A percentile compares a stretch with the other conserved stretches of the same genome.
Evolutionary conservation across 2,797 vertebrate species (phyloP).

Genomic region (Gallinago nigripennis): DNA sequence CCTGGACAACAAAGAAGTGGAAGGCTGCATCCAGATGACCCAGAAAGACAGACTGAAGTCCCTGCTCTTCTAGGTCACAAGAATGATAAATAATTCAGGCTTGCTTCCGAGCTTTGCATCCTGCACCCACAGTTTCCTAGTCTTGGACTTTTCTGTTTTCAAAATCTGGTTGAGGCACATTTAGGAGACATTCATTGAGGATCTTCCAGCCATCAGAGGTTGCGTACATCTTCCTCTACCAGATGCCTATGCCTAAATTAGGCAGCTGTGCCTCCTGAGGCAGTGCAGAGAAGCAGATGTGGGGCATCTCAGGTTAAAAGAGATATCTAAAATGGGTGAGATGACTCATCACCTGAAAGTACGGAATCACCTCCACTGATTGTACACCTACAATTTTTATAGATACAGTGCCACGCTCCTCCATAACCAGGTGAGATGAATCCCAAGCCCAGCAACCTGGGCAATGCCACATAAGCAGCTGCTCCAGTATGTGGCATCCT

Average conservation of each 20-base stretch:
- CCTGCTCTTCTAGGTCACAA: not conserved
- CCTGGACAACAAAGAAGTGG: not conserved
- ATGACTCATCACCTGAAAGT: not conserved
- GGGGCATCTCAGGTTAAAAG: not conserved
- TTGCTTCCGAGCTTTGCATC: not conserved
- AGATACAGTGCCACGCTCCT: accelerated
- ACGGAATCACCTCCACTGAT: not conserved
- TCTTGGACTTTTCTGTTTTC: not conserved
- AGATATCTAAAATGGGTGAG: not conserved
- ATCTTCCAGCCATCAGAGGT: not conserved
- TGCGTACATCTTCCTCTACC: not conserved
- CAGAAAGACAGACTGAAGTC: not conserved
- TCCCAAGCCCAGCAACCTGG: not conserved
- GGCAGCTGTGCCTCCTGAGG: not conserved
- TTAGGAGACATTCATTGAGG: not conserved
- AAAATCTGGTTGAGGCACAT: not conserved
- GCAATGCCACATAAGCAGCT: not conserved
- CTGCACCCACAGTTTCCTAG: not conserved
- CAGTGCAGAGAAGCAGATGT: not conserved
- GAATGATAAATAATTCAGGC: not conserved
- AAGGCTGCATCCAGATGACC: accelerated
- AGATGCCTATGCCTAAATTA: not conserved
- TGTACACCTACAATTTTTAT: not conserved
- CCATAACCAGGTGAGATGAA: not conserved
- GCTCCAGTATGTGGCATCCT: not conserved